These are phyloP conservation scores for Limosa lapponica DNA, from an alignment of 2,797 vertebrate genomes.

Conservation along the genomic window DNA sequence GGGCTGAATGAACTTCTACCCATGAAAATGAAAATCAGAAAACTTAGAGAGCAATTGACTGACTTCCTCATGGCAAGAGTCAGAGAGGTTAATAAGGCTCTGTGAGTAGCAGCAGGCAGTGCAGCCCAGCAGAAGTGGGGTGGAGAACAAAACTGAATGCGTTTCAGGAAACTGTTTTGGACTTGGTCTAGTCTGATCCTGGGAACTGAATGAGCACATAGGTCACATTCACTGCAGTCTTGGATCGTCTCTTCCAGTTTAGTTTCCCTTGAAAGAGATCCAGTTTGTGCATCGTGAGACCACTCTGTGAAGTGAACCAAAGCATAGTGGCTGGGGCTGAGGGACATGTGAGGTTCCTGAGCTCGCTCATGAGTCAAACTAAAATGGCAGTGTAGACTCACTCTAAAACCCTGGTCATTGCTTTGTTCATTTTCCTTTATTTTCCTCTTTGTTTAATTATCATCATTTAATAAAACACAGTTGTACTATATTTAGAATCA, in stretches of 20 bases:
- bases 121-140: background rate
- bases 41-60: background rate
- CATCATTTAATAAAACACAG: background rate
- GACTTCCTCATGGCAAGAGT: background rate
- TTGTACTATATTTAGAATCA: background rate
- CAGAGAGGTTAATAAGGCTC: background rate
- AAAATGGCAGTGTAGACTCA: accelerated
- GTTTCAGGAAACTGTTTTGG: background rate
- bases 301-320: background rate
- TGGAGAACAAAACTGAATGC: background rate
- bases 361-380: background rate
- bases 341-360: background rate
- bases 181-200: background rate
- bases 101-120: background rate
- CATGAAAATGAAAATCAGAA: background rate
- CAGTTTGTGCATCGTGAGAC: background rate
- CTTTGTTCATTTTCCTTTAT: background rate
- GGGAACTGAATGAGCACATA: background rate
- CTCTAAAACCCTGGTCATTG: background rate
- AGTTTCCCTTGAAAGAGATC: background rate
- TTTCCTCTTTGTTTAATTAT: background rate
- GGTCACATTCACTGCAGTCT: background rate
- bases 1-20: background rate
- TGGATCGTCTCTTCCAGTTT: background rate
- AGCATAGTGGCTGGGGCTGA: background rate